Conservation (phyloP, 2,797 vertebrate genomes). For the Epinephelus coioides region DNA sequence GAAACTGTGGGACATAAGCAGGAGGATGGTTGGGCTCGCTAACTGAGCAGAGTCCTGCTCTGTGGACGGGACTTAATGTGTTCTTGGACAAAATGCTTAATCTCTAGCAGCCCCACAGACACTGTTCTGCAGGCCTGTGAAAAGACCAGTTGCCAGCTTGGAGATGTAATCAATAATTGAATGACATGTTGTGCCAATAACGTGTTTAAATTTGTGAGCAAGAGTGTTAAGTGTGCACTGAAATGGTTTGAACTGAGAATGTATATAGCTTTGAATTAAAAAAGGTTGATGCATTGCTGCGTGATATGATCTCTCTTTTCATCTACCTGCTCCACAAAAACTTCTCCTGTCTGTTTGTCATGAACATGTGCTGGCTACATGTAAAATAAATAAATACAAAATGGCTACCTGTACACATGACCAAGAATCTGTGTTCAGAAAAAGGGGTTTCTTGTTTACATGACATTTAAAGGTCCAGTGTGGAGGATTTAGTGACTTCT, state of each 20-base stretch:
- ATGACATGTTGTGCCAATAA: slow-evolving; percentile 43
- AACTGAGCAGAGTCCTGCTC: slow-evolving; percentile 74
- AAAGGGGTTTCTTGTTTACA: background rate
- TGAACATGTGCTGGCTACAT: background rate
- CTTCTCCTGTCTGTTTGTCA: background rate
- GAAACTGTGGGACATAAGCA: slow-evolving; percentile 94
- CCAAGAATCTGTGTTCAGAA: background rate
- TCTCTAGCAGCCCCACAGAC: slow-evolving; percentile 21
- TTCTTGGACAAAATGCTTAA: slow-evolving; percentile 31
- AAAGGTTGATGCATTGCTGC: background rate
- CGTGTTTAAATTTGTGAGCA: slow-evolving; percentile 38
- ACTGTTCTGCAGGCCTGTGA: background rate
- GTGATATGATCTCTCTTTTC: background rate
- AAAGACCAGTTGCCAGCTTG: slow-evolving; percentile 20
- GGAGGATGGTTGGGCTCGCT: slow-evolving; percentile 91
- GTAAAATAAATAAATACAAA: background rate
- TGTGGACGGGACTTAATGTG: slow-evolving; percentile 23
- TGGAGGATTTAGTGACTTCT: too few relatives aligned
- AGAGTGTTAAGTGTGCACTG: slow-evolving; percentile 12
- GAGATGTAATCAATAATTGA: slow-evolving; percentile 33
- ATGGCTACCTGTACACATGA: background rate
- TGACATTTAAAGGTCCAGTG: background rate
- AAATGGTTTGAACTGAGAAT: slow-evolving; percentile 33
- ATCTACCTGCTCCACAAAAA: background rate
- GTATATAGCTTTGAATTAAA: slow-evolving; percentile 32